Evolutionary conservation across 2,113 vertebrate genomes (phyloP).

Genomic region (Emydura subglobosa): DNA sequence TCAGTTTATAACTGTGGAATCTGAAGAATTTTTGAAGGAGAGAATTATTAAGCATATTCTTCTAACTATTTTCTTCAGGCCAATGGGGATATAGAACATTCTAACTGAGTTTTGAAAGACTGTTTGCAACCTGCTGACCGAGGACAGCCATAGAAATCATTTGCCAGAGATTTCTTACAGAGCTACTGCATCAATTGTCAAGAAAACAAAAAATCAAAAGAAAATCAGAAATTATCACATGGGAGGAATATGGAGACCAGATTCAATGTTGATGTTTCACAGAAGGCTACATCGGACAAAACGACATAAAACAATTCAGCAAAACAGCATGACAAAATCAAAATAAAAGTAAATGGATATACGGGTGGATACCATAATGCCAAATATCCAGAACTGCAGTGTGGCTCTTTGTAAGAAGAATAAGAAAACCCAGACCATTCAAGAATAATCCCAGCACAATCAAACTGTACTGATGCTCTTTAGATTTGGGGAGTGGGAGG

Average conservation of each 20-base stretch:
- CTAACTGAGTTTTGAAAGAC: slow-evolving; percentile 11
- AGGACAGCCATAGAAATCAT: not conserved
- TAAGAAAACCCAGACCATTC: not conserved
- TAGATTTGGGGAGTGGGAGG: accelerated
- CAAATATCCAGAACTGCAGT: not conserved
- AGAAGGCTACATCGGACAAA: not conserved
- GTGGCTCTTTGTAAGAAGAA: not conserved
- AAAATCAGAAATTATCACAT: not conserved
- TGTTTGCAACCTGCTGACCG: slow-evolving; percentile 13
- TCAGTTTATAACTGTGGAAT: not conserved
- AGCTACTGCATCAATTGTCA: not conserved
- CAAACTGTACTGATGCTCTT: not conserved
- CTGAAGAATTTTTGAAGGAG: not conserved
- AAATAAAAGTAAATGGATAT: not conserved
- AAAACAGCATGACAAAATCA: not conserved
- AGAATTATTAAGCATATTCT: not conserved
- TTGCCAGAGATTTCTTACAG: slow-evolving; percentile 29
- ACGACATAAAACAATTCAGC: not conserved
- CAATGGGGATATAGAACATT: not conserved
- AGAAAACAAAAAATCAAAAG: not conserved
- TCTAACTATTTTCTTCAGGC: not conserved
- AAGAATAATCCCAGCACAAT: not conserved
- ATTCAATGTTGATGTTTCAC: not conserved
- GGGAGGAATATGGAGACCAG: not conserved
- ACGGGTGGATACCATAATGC: accelerated